A percentile compares a stretch with the other conserved stretches of the same genome.
Conservation (phyloP, 2,113 vertebrate genomes). For the Gorsachius goisagi region DNA sequence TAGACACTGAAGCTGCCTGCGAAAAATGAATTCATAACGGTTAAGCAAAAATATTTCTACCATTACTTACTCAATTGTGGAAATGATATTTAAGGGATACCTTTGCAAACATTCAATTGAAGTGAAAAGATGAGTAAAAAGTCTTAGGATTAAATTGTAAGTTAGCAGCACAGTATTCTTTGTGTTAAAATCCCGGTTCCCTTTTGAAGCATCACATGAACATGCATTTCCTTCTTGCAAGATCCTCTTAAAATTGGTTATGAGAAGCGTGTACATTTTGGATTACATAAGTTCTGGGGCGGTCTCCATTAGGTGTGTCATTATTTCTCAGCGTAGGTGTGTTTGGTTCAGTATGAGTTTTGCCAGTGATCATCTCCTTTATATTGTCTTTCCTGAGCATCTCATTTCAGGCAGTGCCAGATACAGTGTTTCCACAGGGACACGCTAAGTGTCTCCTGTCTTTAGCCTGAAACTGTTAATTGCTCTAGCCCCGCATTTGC, state of each 20-base stretch:
- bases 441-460: background rate
- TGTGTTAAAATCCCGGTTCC: background rate
- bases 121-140: background rate
- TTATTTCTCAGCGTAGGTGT: background rate
- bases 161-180: background rate
- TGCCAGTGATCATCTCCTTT: background rate
- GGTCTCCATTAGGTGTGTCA: background rate
- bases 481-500: background rate
- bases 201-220: background rate
- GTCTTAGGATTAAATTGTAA: background rate
- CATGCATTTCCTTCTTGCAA: background rate
- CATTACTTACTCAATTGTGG: background rate
- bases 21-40: background rate
- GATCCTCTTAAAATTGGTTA: background rate
- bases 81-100: background rate
- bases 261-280: background rate
- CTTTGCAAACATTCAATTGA: background rate
- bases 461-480: background rate
- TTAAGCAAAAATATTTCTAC: background rate
- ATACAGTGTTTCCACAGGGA: background rate
- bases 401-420: background rate
- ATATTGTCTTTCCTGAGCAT: background rate
- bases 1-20: background rate
- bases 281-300: background rate
- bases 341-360: background rate